Evolutionary conservation across 2,888 invertebrate species (phyloP), one percentile per base, ranked within the genome.

Genomic region (Drosophila histrio): DNA sequence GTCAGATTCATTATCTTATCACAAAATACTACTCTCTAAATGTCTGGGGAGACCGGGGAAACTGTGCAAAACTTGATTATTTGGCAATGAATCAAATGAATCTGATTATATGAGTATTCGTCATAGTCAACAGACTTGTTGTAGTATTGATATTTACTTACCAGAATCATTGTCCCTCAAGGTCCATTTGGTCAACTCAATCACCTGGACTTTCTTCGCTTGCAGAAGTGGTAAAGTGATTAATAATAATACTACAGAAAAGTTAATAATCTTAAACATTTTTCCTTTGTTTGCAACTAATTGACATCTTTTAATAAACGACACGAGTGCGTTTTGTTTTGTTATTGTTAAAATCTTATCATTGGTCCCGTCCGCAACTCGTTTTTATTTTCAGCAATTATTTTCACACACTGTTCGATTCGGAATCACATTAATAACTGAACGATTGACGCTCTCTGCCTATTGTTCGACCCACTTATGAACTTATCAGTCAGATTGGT

Each of bases 161-260:
- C 91, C 69, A 47, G 85, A 84, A 62, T 84, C 88, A 54, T 72
- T 74, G 70, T 90, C 90, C 19, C 53, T 53, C 39, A 91, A 63
- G 7, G 65, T 77, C 91, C 91, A 91, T 22, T 79, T 85, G 30
- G 73, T 72, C 30, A 91, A 63, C 53, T 87, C 89, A 13, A 87
- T 65, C 11, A 83, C 78, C 26, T 74, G 73, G 13, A 90, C 79
- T 46, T 73, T 71, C 28, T 77, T 89, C 0, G 80, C 66, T 7
- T 49, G 19, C 13, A 39, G 3, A 9, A 34, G 4, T 2, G 21
- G 17, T 0, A 69, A n/a, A 13, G 17, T 36, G 11, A 60, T 30
- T 8, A 64, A 17, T 3, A 72, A 17, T 3, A 72, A 24, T 8
- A 69, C 5, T 26, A 44, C 41, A 4, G 15, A 44, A 1, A 47